These are phyloP conservation scores for Fulmarus glacialis DNA, from an alignment of 2,113 vertebrate species.

Conservation along the genomic window DNA sequence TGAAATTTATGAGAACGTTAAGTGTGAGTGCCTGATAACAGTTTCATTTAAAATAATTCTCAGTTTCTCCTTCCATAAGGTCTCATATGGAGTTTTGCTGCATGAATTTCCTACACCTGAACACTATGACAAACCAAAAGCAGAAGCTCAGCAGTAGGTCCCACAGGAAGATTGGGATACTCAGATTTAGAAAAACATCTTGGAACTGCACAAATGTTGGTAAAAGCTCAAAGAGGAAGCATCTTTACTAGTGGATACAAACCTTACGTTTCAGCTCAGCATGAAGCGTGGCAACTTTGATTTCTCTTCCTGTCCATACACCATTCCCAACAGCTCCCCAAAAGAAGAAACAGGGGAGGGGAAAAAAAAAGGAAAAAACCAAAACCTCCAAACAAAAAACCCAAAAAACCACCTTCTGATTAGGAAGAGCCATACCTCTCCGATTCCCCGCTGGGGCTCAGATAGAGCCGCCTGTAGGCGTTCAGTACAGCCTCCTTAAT, in stretches of 20 bases:
- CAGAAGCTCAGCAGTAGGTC: not conserved
- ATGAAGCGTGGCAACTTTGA: not conserved
- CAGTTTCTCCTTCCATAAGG: not conserved
- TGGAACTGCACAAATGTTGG: not conserved
- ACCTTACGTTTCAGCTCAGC: not conserved
- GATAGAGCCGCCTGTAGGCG: constrained; percentile 89
- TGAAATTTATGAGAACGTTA: not conserved
- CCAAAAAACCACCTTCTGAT: not conserved
- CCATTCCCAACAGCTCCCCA: not conserved
- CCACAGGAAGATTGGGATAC: not conserved
- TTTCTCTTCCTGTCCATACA: not conserved
- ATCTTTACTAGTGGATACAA: not conserved
- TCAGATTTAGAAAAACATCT: not conserved
- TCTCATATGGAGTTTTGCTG: not conserved
- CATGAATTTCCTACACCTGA: not conserved
- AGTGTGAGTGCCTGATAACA: not conserved
- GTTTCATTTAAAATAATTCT: not conserved
- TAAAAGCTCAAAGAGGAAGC: not conserved
- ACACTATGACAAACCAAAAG: not conserved
- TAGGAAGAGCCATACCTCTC: constrained; percentile 75
- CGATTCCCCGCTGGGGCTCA: constrained; percentile 82
- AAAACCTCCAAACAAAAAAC: too few species aligned
- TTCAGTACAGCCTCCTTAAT: constrained; percentile 92
- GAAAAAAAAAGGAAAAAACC: too few species aligned
- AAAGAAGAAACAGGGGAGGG: rapidly evolving